These are phyloP conservation scores for Phylloscopus trochilus DNA, from an alignment of 2,113 vertebrate genomes.

Conservation along the genomic window DNA sequence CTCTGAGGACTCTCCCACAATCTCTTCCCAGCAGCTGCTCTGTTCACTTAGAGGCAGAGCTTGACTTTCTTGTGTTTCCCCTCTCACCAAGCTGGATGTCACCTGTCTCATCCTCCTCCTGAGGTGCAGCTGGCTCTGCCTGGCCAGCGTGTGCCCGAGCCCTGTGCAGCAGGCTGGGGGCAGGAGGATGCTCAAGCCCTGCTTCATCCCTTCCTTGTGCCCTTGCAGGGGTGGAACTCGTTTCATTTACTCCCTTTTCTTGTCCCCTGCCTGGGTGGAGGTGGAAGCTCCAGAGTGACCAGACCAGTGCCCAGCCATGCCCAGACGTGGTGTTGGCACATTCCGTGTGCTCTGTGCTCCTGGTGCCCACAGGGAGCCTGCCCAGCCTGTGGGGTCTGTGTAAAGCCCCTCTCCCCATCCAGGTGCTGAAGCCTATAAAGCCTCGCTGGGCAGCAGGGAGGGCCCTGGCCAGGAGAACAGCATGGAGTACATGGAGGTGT, in stretches of 20 bases:
- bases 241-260: not conserved
- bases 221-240: not conserved
- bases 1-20: not conserved
- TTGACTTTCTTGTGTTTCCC: not conserved
- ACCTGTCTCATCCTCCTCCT: not conserved
- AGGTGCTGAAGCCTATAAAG: slow-evolving; percentile 71
- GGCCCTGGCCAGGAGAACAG: slow-evolving; percentile 54
- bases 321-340: not conserved
- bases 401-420: not conserved
- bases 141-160: not conserved
- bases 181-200: not conserved
- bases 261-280: not conserved
- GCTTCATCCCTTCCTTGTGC: not conserved
- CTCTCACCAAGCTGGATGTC: not conserved
- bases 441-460: slow-evolving; percentile 69
- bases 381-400: not conserved
- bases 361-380: not conserved
- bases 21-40: not conserved
- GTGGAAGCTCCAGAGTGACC: not conserved
- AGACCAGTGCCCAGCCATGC: not conserved
- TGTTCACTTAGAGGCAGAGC: not conserved
- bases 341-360: not conserved
- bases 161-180: not conserved
- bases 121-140: not conserved
- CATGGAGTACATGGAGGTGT: slow-evolving; percentile 89